Evolutionary conservation across 2,113 vertebrate species (phyloP), one percentile per base, ranked within the genome.

Genomic region (Copsychus sechellarum): DNA sequence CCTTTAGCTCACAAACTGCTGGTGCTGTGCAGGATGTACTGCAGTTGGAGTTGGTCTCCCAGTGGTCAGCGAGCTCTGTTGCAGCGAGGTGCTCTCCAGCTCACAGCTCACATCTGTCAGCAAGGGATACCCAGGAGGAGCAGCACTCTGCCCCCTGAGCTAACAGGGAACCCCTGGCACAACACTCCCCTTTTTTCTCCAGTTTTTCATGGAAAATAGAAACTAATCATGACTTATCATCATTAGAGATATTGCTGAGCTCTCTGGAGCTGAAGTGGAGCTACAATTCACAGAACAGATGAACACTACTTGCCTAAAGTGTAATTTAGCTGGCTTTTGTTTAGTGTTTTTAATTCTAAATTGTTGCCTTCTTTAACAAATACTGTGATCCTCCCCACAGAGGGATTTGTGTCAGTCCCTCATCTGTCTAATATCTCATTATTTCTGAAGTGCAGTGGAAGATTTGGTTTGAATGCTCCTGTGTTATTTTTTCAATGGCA

Each of bases 361-460:
- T 58, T 93, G 16, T 51, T 93, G 20, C 23, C 42, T 57, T 15
- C 28, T 72, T 85, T 65, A 88, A 82, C 51, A 76, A 73, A 74
- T 56, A 15, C n/a, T 43, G 16, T 71, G 38, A 51, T 84, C 22
- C 14, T 84, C 25, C 40, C 12, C 81, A 43, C 53, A 84, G n/a
- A 83, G 22, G 42, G 51, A 70, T 66, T 83, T 0, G 0, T 81
- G 42, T 57, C 78, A 79, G 18, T 33, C 51, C 43, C 17, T 61
- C 51, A 38, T 86, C 45, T 71, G 4, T 45, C 12, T 74, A 65
- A 11, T 81, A 42, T 26, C 31, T 70, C 33, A 25, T 50, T 84
- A 34, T 87, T 91, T 90, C 77, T 89, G 38, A 93, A 78, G 36
- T 43, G 43, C 65, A 50, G 34, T 50, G 38, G 58, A 80, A 69